Evolutionary conservation across 1,140 invertebrate species (phyloP), one percentile per base, ranked within the genome.

Genomic region (Apis laboriosa): DNA sequence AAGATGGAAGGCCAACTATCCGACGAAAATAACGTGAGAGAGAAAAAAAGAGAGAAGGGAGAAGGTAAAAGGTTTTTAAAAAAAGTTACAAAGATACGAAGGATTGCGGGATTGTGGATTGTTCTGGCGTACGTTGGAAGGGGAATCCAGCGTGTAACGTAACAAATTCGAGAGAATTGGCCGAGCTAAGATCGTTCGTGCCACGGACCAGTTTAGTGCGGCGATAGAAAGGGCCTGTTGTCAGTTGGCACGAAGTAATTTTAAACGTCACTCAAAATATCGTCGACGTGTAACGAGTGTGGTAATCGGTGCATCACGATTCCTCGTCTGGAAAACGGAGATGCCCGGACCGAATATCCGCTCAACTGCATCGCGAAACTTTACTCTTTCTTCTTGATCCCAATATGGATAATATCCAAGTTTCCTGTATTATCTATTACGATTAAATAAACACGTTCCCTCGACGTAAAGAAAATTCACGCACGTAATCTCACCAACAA

Each of bases 201-300:
- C 64, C 66, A 51, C 55, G 66, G 21, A 15, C 17, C 21, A 43
- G 76, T 53, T 67, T 77, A 66, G 53, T 68, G 24, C 63, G 76
- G 28, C 28, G 63, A 49, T 70, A 78, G 76, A 55, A 34, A 34
- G 64, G 34, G n/a, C 49, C 51, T 70, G 55, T 53, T 24, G 77
- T 49, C 67, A 71, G 67, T 53, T 71, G 77, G 56, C 77, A 61
- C 55, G 67, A 79, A 51, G 77, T 49, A 71, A 72, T 79, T 79
- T 79, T 72, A 79, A 79, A 71, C 77, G 66, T 79, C 77, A 79
- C 77, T 79, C 55, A 34, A 71, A 61, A 78, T 78, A 78, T 51
- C 76, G 34, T 43, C 24, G 64, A 53, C 34, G 13, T 24, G 55
- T 58, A 71, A 78, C 66, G 43, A 78, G 77, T 78, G 55, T 28